Evolutionary conservation across 2,113 vertebrate genomes (phyloP).

Genomic region (Pituophis catenifer): DNA sequence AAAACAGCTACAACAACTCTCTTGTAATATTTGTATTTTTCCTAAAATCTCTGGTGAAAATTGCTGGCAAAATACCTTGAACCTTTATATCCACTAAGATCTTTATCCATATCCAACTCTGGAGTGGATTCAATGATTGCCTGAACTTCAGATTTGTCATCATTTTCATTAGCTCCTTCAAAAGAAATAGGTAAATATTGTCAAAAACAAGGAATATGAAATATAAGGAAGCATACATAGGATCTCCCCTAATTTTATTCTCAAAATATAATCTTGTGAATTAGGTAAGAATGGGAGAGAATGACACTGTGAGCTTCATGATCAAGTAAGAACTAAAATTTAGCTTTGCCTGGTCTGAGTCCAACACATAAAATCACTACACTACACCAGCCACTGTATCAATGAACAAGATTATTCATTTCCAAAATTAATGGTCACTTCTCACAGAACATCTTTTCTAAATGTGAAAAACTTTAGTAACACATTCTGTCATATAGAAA

Average conservation of each 20-base stretch:
- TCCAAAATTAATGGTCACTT: background rate
- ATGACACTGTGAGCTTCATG: background rate
- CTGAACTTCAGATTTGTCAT: slow-evolving; percentile 94
- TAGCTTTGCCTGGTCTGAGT: background rate
- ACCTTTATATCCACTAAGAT: slow-evolving; percentile 84
- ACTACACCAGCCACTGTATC: background rate
- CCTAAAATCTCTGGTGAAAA: background rate
- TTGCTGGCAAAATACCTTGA: slow-evolving; percentile 76
- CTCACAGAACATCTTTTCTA: background rate
- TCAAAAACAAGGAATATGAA: background rate
- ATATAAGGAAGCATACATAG: background rate
- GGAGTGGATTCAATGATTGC: slow-evolving; percentile 98
- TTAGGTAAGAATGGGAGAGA: background rate
- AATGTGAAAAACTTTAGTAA: background rate
- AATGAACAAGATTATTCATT: background rate
- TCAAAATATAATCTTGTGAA: background rate
- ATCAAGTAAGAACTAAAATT: background rate
- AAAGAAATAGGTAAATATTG: slow-evolving; percentile 14
- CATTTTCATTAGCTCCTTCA: slow-evolving; percentile 77
- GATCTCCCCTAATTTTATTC: background rate
- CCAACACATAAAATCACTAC: background rate
- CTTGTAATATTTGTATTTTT: background rate
- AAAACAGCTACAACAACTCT: background rate
- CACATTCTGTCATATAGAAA: background rate
- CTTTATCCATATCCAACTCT: slow-evolving; percentile 93